phyloP scores from a whole-genome alignment of 2,113 vertebrate species.

The Coryphaenoides rupestris region DNA sequence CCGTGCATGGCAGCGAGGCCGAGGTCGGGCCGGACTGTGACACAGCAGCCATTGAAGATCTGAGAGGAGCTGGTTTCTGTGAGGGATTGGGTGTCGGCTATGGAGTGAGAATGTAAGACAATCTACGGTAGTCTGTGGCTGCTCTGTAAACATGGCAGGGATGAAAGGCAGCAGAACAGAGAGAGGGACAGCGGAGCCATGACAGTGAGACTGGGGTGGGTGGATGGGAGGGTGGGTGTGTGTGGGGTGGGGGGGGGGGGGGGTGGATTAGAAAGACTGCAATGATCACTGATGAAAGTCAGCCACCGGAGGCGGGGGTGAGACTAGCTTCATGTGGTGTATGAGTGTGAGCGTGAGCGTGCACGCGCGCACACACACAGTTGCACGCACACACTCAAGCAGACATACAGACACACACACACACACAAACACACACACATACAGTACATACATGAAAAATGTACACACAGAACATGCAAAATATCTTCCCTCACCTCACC shows the following conservation, averaged over 20 bases:
- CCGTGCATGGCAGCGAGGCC: too few relatives aligned
- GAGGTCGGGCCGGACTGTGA: slow-evolving; percentile 38
- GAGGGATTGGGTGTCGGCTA: slow-evolving; percentile 72
- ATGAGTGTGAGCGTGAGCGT: slow-evolving; percentile 35
- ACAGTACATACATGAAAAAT: too few relatives aligned
- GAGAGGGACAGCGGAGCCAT: slow-evolving; percentile 69
- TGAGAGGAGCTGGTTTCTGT: slow-evolving; percentile 63
- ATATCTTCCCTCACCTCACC: too few relatives aligned
- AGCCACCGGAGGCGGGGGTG: slow-evolving; percentile 69
- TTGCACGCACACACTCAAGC: too few relatives aligned
- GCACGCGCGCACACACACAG: slow-evolving; percentile 6
- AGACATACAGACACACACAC: not conserved
- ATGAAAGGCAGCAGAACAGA: slow-evolving; percentile 76
- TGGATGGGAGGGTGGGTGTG: slow-evolving; percentile 69
- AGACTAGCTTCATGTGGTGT: slow-evolving; percentile 56
- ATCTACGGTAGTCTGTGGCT: slow-evolving; percentile 72
- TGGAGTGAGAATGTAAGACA: slow-evolving; percentile 77
- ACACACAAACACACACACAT: not conserved
- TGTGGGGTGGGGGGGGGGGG: slow-evolving; percentile 43
- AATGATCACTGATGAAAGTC: slow-evolving; percentile 78
- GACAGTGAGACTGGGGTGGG: slow-evolving; percentile 72
- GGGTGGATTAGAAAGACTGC: slow-evolving; percentile 73
- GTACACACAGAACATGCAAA: too few relatives aligned
- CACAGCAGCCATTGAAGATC: slow-evolving; percentile 71
- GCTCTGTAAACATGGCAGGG: slow-evolving; percentile 74